Evolutionary conservation across 1,140 invertebrate species (phyloP).

Genomic region (Stegodyphus dumicola): DNA sequence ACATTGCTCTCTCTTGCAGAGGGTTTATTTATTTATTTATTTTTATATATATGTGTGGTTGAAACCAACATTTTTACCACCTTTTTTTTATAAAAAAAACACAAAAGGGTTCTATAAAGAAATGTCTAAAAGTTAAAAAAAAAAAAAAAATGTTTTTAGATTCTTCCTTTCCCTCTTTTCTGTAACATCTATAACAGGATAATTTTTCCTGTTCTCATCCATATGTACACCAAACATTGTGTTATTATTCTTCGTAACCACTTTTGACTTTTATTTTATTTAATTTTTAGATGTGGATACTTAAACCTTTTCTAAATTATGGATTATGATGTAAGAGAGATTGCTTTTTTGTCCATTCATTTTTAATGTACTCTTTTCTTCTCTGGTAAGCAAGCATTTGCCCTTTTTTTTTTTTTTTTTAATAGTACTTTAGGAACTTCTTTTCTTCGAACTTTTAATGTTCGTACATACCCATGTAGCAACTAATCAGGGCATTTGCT

Average conservation of each 20-base stretch:
- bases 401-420: not conserved
- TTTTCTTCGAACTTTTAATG: not conserved
- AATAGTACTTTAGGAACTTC: not conserved
- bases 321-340: not conserved
- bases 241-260: not conserved
- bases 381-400: not conserved
- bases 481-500: not conserved
- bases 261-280: not conserved
- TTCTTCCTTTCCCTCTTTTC: not conserved
- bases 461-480: not conserved
- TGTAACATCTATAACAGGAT: not conserved
- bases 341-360: not conserved
- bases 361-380: not conserved
- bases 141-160: not conserved
- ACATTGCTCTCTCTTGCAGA: too few species aligned
- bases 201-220: not conserved
- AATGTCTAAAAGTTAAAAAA: too few species aligned
- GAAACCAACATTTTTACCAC: too few species aligned
- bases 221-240: not conserved
- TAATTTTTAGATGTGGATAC: not conserved
- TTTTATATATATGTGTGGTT: too few species aligned
- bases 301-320: not conserved
- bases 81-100: too few species aligned
- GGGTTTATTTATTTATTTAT: too few species aligned
- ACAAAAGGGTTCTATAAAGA: too few species aligned